Base-by-base conservation (phyloP, 2,113 vertebrate genomes). In the Chrysochloris asiatica region DNA sequence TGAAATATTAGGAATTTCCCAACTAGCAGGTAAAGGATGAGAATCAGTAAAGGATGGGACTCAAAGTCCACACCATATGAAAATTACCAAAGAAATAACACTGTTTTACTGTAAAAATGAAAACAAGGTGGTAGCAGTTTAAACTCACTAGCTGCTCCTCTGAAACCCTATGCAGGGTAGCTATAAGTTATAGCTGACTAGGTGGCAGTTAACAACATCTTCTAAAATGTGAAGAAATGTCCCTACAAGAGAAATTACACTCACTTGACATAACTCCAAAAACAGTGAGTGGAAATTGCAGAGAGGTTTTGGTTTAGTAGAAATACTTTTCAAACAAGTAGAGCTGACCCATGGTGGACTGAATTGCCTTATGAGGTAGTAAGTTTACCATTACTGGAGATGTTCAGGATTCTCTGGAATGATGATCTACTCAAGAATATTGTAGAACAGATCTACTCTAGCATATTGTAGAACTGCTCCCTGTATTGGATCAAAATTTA, bases 401-500 rank as follows among this genome's bases (percentile, higher is more conserved):
- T 65, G 17, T 61, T 79, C 30, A 61, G 69, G 54, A 86, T 90
- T 12, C 36, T 86, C 56, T 84, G 76, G 38, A 80, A 80, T 52
- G 38, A 83, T 77, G 59, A 71, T 41, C n/a, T 50, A 56, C 4
- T 48, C 2, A 63, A 2, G 13, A 4, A 56, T 81, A 14, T 22
- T 86, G 16, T 77, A 67, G 61, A 89, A 89, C 33, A n/a, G 59
- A 71, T 41, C n/a, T 50, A 56, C 4, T 48, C 2, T 54, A 2
- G 13, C 3, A 56, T 81, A 14, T 22, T 86, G 16, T 77, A 67
- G 61, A 89, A 89, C 33, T 69, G 26, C 65, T 87, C 8, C 16
- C 59, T 93, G 38, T 16, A 24, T 77, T 90, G 41, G 6, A 6
- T 41, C 47, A 87, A 93, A 89, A 26, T 12, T 89, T 89, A 75